A percentile compares a stretch with the other conserved stretches of the same genome.
Evolutionary conservation across 2,888 invertebrate species (phyloP).

Genomic region (Scotopteryx bipunctaria): DNA sequence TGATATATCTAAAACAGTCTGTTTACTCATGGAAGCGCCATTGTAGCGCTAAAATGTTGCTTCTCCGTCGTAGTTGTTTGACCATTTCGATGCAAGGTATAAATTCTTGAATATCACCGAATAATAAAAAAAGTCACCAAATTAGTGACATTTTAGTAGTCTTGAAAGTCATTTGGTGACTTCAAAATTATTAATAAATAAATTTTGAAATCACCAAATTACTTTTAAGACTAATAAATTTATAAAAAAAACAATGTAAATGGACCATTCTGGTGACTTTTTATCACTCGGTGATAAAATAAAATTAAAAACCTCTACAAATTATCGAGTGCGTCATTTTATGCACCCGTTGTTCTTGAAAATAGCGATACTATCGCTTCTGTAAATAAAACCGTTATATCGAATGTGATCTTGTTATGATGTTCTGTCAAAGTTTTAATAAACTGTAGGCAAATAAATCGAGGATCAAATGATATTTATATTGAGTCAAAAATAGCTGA

Average conservation of each 20-base stretch:
- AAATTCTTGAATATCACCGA: no score
- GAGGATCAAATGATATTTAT: constrained; percentile 37
- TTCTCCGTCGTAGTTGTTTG: background rate
- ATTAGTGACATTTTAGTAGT: no score
- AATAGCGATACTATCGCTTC: constrained; percentile 41
- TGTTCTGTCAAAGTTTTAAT: constrained; percentile 64
- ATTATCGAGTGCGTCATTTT: constrained; percentile 33
- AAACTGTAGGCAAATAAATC: constrained; percentile 45
- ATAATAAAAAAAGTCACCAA: no score
- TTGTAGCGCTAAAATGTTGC: constrained; percentile 37
- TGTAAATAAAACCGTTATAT: constrained; percentile 47
- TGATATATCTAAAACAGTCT: constrained; percentile 51
- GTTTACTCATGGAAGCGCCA: constrained; percentile 26
- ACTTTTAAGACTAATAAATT: no score
- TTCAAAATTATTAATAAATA: no score
- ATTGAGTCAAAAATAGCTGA: constrained; percentile 13
- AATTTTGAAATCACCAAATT: no score
- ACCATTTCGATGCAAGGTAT: no score
- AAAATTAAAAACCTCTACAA: background rate
- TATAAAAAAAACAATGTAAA: no score
- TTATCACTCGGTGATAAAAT: no score
- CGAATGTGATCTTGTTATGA: constrained; percentile 53
- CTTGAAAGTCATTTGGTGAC: no score
- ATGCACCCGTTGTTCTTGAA: constrained; percentile 21
- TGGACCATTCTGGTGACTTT: no score